Base-by-base conservation (phyloP, 2,797 vertebrate species). In the Danio tinwini region DNA sequence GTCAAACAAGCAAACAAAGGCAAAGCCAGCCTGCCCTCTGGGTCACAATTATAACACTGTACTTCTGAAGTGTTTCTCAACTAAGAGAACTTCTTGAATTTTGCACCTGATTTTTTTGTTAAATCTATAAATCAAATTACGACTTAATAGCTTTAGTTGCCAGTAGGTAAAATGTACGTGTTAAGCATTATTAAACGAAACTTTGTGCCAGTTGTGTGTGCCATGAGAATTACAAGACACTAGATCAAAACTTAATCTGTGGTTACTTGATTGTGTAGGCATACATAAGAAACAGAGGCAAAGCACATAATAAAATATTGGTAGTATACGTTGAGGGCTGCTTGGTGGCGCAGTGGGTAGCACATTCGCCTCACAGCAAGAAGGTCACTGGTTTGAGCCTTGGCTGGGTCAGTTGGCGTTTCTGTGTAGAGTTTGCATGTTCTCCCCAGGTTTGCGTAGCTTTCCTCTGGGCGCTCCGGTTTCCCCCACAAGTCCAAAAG, bases 11-110 rank as follows among this genome's bases (percentile, higher is more conserved):
- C 81, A 52, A 85, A 44, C 62, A 68, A 80, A 79, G 53, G 85
- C 10, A 70, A 72, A 71, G 82, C n/a, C 52, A 52, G 83, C 91
- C 94, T 95, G 92, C 93, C 96, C 94, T 84, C 93, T 97, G 95
- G 93, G 92, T 95, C 93, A 69, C 56, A 61, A 39, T 62, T 9
- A 56, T 39, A 77, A 17, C n/a, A 42, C 16, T 53, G 7, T 44
- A 17, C 37, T 7, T 7, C 37, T 44, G 13, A 44, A 21, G 52
- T 61, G 5, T 19, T 55, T 76, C 17, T 39, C 47, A 45, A 65
- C 10, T 5, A 45, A 29, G 16, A 6, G 29, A 17, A 70, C 68
- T 53, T 53, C n/a, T 29, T 29, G 29, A 29, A 29, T 29, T 29
- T 29, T 3, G 29, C 11, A 39, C 3, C 67, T 19, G 10, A 40